Conservation (phyloP, 2,113 vertebrate species). For the Nicator chloris region DNA sequence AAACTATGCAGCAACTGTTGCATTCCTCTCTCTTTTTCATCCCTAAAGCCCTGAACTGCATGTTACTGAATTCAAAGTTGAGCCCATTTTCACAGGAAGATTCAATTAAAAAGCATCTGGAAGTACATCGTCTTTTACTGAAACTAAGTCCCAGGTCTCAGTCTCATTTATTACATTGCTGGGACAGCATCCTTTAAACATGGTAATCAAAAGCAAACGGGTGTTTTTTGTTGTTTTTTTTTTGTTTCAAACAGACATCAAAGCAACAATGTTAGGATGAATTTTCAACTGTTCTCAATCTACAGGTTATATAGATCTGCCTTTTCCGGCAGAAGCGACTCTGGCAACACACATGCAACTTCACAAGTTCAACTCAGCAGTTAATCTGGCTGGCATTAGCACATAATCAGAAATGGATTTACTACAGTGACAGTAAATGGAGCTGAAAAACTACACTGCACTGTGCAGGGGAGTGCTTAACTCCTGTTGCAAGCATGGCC, state of each 20-base stretch:
- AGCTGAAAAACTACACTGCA: background rate
- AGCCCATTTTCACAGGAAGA: slow-evolving; percentile 10
- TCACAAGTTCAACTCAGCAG: background rate
- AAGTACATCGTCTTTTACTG: background rate
- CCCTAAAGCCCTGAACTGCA: background rate
- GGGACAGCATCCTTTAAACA: slow-evolving; percentile 4
- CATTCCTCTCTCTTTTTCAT: slow-evolving; percentile 8
- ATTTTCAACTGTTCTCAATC: slow-evolving; percentile 17
- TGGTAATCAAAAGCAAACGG: background rate
- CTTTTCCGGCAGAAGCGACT: background rate
- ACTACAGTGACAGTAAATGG: background rate
- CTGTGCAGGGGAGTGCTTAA: background rate
- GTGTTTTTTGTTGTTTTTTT: background rate
- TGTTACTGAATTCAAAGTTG: background rate
- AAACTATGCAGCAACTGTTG: background rate
- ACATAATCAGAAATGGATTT: slow-evolving; percentile 17
- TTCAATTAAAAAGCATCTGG: slow-evolving; percentile 63
- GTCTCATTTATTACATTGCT: slow-evolving; percentile 48
- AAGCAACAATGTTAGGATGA: background rate
- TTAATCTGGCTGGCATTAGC: background rate
- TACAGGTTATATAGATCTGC: background rate
- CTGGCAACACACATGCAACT: background rate
- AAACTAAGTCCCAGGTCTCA: slow-evolving; percentile 14
- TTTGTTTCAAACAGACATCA: background rate
- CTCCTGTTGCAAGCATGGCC: background rate